Conservation (phyloP, 2,888 invertebrate genomes). For the Caenorhabditis sulstoni region DNA sequence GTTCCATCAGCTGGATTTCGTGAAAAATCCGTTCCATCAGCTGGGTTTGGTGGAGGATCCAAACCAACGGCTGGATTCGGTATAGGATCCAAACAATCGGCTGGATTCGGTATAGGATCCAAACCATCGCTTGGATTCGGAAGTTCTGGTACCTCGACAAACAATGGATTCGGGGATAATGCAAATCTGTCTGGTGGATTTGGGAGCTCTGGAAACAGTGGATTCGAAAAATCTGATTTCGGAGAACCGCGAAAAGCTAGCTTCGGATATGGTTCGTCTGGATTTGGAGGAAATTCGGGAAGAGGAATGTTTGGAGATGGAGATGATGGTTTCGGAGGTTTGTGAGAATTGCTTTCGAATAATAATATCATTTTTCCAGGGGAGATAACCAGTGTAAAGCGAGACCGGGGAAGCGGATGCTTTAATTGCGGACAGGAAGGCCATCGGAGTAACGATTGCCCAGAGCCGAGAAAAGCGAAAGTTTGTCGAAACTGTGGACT, state of each 20-base stretch:
- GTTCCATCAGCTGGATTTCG: background rate
- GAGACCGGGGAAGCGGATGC: slow-evolving; percentile 19
- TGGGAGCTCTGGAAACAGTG: slow-evolving; percentile 3
- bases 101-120: background rate
- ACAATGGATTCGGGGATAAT: slow-evolving; percentile 26
- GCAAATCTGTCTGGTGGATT: slow-evolving; percentile 3
- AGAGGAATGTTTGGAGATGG: slow-evolving; percentile 1
- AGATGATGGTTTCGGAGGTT: slow-evolving; percentile 17
- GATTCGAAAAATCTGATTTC: slow-evolving; percentile 2
- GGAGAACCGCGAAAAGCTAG: background rate
- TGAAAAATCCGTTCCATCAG: background rate
- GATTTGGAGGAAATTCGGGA: background rate
- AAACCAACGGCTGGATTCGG: background rate
- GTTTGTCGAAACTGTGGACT: slow-evolving; percentile 1
- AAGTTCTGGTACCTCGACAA: background rate
- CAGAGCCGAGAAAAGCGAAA: slow-evolving; percentile 13
- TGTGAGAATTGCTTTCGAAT: background rate
- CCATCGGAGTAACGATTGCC: slow-evolving; percentile 22
- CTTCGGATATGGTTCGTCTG: background rate
- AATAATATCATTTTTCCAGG: too few relatives aligned
- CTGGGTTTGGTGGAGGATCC: background rate
- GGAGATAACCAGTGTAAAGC: background rate
- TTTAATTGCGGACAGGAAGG: slow-evolving; percentile 40
- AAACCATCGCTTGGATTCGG: too few relatives aligned
- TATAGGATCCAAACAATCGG: background rate